These are phyloP conservation scores for Carabus problematicus DNA, from an alignment of 2,888 invertebrate genomes.

Conservation along the genomic window DNA sequence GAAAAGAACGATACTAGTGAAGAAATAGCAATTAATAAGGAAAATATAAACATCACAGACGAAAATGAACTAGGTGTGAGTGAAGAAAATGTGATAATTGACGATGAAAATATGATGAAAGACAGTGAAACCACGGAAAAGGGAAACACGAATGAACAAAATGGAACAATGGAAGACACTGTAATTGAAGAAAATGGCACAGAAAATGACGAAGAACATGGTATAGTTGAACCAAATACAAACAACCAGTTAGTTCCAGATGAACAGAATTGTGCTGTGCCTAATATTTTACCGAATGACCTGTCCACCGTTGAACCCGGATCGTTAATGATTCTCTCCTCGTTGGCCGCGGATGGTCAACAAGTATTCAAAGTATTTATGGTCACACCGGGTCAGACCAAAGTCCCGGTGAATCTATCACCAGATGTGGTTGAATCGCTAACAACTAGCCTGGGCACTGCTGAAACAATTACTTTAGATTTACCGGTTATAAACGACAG, in stretches of 20 bases:
- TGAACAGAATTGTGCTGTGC: neutral
- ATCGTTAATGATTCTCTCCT: slow-evolving; percentile 62
- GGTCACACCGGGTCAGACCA: slow-evolving; percentile 57
- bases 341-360: slow-evolving; percentile 57
- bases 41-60: slow-evolving; percentile 49
- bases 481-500: slow-evolving; percentile 33
- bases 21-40: slow-evolving; percentile 47
- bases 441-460: slow-evolving; percentile 26
- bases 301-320: slow-evolving; percentile 58
- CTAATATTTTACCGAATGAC: slow-evolving; percentile 17
- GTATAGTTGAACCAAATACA: slow-evolving; percentile 21
- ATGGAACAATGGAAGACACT: slow-evolving; percentile 32
- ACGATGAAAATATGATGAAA: neutral
- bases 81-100: slow-evolving; percentile 43
- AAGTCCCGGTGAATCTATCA: slow-evolving; percentile 55
- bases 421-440: slow-evolving; percentile 53
- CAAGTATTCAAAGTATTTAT: slow-evolving; percentile 62
- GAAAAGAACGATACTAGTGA: slow-evolving; percentile 45
- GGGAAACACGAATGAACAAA: slow-evolving; percentile 42
- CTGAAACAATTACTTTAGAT: slow-evolving; percentile 26
- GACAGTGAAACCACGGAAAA: neutral
- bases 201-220: slow-evolving; percentile 14
- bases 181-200: slow-evolving; percentile 27
- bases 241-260: neutral
- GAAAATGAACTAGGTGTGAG: slow-evolving; percentile 53